Evolutionary conservation across 2,888 invertebrate genomes (phyloP).

Genomic region (Pristionchus mayeri): DNA sequence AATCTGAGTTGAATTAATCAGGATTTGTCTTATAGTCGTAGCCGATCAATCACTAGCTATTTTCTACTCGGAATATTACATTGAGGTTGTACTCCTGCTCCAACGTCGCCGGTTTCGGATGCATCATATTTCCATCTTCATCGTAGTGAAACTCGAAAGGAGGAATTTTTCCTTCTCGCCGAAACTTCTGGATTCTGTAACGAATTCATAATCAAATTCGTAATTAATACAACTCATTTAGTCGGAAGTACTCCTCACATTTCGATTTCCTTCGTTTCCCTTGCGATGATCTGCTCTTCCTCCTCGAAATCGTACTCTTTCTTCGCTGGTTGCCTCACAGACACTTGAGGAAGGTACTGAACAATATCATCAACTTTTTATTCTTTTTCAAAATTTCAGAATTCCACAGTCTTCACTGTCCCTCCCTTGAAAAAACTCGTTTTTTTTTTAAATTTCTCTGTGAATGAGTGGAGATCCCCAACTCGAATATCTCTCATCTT

Average conservation of each 20-base stretch:
- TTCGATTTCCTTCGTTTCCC: conserved; percentile 36
- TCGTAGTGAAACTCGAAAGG: conserved; percentile 43
- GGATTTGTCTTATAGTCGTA: neutral
- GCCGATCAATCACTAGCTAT: too few relatives aligned
- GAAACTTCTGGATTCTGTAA: conserved; percentile 41
- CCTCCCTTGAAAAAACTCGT: too few relatives aligned
- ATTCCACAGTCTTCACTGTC: too few relatives aligned
- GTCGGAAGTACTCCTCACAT: conserved; percentile 6
- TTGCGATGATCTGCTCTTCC: conserved; percentile 34
- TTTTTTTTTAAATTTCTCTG: too few relatives aligned
- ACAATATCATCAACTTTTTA: neutral
- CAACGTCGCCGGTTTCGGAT: neutral
- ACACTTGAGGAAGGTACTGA: conserved; percentile 16
- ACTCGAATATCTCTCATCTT: neutral
- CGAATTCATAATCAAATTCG: neutral
- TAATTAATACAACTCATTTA: neutral
- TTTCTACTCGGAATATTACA: neutral
- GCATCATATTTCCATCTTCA: conserved; percentile 27
- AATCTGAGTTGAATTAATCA: neutral
- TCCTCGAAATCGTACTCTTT: conserved; percentile 14
- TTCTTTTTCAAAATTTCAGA: too few relatives aligned
- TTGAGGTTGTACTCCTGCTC: neutral
- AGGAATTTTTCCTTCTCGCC: conserved; percentile 3
- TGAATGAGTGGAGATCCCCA: too few relatives aligned
- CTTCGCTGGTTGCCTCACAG: neutral